These are phyloP conservation scores for Mobula hypostoma DNA, from an alignment of 2,113 vertebrate species.

Conservation along the genomic window DNA sequence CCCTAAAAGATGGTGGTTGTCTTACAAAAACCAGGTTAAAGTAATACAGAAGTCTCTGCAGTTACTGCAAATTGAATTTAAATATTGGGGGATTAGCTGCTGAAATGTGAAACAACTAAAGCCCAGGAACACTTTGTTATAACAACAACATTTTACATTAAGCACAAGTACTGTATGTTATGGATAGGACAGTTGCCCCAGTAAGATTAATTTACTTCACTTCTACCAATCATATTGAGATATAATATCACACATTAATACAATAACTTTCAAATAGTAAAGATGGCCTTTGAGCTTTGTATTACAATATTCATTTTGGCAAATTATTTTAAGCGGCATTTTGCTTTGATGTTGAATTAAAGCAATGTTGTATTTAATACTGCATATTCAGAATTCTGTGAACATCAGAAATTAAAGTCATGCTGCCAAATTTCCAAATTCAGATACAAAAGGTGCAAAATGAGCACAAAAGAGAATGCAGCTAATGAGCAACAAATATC, in stretches of 20 bases:
- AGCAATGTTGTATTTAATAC: not conserved
- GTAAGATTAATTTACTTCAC: not conserved
- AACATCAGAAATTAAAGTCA: not conserved
- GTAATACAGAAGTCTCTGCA: not conserved
- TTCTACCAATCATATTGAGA: not conserved
- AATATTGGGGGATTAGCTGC: not conserved
- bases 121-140: not conserved
- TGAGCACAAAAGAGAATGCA: not conserved
- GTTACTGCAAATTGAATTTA: not conserved
- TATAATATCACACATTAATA: not conserved
- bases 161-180: not conserved
- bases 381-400: conserved; percentile 22
- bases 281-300: not conserved
- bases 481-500: not conserved
- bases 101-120: not conserved
- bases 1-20: not conserved
- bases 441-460: not conserved
- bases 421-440: not conserved
- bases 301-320: conserved; percentile 14
- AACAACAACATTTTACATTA: not conserved
- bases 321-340: not conserved
- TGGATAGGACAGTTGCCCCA: not conserved
- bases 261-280: not conserved
- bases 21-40: not conserved
- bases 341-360: not conserved